Percentiles rank a stretch among this genome's conserved stretches.
phyloP scores from a whole-genome alignment of 2,113 vertebrate species.

The Cryptomyrus ogoouensis region DNA sequence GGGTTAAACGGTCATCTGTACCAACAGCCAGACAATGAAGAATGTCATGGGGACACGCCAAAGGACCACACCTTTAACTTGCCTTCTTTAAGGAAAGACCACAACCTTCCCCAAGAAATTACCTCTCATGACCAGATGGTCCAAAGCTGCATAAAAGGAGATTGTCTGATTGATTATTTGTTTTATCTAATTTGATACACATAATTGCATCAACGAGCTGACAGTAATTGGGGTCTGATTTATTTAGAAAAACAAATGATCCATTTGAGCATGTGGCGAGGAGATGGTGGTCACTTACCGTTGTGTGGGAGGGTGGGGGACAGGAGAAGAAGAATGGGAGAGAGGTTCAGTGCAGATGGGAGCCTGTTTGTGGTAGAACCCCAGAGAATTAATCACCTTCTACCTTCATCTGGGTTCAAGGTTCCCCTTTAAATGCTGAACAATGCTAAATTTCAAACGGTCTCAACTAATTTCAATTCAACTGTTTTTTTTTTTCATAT shows the following conservation, averaged over 20 bases:
- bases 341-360: conserved; percentile 2
- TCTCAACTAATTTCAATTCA: not conserved
- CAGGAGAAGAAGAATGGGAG: not conserved
- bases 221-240: conserved; percentile 54
- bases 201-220: conserved; percentile 47
- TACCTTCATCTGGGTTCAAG: conserved; percentile 16
- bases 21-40: not conserved
- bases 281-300: conserved; percentile 26
- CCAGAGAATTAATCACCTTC: conserved; percentile 9
- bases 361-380: not conserved
- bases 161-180: conserved; percentile 55
- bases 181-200: conserved; percentile 52
- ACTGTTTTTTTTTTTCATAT: not conserved
- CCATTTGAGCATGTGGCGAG: conserved; percentile 39
- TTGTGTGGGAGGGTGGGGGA: not conserved
- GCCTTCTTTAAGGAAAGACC: not conserved
- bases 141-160: conserved; percentile 36
- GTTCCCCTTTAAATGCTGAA: conserved; percentile 10
- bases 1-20: not conserved
- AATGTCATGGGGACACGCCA: not conserved
- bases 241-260: conserved; percentile 56
- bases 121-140: conserved; percentile 52
- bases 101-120: conserved; percentile 22
- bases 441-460: not conserved
- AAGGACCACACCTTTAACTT: not conserved